Evolutionary conservation across 2,888 invertebrate genomes (phyloP), one percentile per base, ranked within the genome.

Genomic region (Amphipyra tragopoginis): DNA sequence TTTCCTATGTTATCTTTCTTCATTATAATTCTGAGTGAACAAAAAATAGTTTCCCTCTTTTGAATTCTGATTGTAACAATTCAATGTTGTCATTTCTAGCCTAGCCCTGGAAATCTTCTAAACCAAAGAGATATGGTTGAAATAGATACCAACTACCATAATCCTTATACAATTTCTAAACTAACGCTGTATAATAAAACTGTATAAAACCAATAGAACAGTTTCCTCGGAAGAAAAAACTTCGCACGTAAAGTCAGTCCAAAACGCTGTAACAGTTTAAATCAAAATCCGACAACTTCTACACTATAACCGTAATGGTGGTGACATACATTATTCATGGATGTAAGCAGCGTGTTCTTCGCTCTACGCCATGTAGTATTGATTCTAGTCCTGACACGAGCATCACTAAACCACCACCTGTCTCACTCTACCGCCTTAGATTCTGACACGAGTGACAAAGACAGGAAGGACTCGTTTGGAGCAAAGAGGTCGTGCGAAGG

Each of bases 281-380:
- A 77, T 79, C 77, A 67, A 67, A 77, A 69, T 72, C 47, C 29
- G 55, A 56, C 53, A 75, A 75, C 55, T 79, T 66, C 61, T 72
- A 67, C 47, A 65, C 65, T 75, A 64, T 49, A 67, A 34, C 55
- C 53, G 67, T 69, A 75, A 79, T 70, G 54, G 56, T 56, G 54
- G 69, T 57, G 65, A 60, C 58, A 79, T 78, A 67, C 72, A 78
- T 79, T 75, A 78, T 78, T 80, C 80, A 80, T 77, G 65, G 48
- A 39, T 14, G 60, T 76, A 73, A 71, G 65, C 53, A 69, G 68
- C 59, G 68, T 69, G 77, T 69, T 72, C 68, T 68, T 63, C 60
- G 52, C 43, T 65, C 56, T 43, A 75, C 45, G 53, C 54, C 66
- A 72, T 77, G 68, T 68, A 53, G 65, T 79, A 78, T 78, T 65